These are phyloP conservation scores for Eugnorisma glareosa DNA, from an alignment of 2,888 invertebrate genomes.

Conservation along the genomic window DNA sequence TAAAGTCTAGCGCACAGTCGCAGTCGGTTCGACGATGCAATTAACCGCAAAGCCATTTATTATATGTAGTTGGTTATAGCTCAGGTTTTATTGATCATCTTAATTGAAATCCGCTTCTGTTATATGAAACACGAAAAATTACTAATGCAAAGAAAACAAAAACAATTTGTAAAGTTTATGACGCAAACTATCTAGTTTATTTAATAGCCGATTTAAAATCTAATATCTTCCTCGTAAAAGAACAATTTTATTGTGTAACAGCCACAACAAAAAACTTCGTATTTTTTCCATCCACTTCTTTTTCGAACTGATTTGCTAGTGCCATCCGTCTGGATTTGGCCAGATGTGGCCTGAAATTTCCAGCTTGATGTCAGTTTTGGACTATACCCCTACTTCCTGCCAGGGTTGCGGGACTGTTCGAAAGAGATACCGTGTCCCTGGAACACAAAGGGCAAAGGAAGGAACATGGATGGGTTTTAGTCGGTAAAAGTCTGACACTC, in stretches of 20 bases:
- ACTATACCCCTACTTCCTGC: not conserved
- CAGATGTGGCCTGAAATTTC: not conserved
- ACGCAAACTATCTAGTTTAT: not conserved
- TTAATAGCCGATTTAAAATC: not conserved
- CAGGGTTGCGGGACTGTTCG: too few relatives aligned
- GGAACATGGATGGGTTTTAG: too few relatives aligned
- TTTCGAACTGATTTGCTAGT: not conserved
- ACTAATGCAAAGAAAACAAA: not conserved
- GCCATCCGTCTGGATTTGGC: not conserved
- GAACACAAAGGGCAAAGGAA: too few relatives aligned
- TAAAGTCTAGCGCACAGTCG: not conserved
- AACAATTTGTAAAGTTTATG: too few relatives aligned
- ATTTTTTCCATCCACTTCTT: not conserved
- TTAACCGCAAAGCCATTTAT: conserved; percentile 5
- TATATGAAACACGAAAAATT: not conserved
- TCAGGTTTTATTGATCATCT: conserved; percentile 35
- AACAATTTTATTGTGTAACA: not conserved
- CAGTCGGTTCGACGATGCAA: conserved; percentile 16
- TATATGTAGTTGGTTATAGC: not conserved
- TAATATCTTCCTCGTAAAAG: not conserved
- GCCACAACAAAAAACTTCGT: not conserved
- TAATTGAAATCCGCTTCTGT: conserved; percentile 18
- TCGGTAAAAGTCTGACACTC: too few relatives aligned
- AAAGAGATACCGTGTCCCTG: too few relatives aligned
- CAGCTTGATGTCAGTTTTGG: not conserved